Percentiles rank a stretch among this genome's conserved stretches.
These are phyloP conservation scores for Semicossyphus pulcher DNA, from an alignment of 2,113 vertebrate genomes.

Conservation along the genomic window DNA sequence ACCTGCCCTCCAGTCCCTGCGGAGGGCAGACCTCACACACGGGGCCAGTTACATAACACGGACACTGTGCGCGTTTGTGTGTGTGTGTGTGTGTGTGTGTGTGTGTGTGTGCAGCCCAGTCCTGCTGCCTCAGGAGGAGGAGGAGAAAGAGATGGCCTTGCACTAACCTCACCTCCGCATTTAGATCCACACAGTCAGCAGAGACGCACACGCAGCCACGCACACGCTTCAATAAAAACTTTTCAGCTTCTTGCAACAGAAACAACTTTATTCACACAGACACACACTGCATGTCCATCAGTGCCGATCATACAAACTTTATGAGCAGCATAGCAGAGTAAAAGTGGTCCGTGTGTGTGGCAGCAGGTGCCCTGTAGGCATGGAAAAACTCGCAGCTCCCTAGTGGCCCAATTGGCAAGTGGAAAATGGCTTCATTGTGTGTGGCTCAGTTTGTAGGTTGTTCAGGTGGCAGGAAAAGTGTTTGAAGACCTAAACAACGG, in stretches of 20 bases:
- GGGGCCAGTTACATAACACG: slow-evolving; percentile 56
- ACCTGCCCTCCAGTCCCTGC: slow-evolving; percentile 57
- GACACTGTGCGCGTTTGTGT: slow-evolving; percentile 5
- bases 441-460: slow-evolving; percentile 10
- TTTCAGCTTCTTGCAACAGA: slow-evolving; percentile 12
- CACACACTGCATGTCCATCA: neutral
- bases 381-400: slow-evolving; percentile 37
- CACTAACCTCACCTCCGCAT: slow-evolving; percentile 70
- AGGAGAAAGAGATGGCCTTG: slow-evolving; percentile 70
- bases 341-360: slow-evolving; percentile 29
- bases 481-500: slow-evolving; percentile 31
- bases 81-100: slow-evolving; percentile 11
- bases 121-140: slow-evolving; percentile 75
- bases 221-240: slow-evolving; percentile 4
- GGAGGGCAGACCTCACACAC: slow-evolving; percentile 57
- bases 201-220: neutral
- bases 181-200: slow-evolving; percentile 67
- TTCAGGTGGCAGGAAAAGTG: slow-evolving; percentile 63
- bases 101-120: slow-evolving; percentile 49
- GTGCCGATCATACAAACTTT: neutral
- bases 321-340: neutral
- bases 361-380: slow-evolving; percentile 47
- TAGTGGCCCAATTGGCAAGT: slow-evolving; percentile 58
- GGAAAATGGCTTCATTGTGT: slow-evolving; percentile 57
- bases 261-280: neutral